These are phyloP conservation scores for Pitta sordida DNA, from an alignment of 2,113 vertebrate genomes.

Conservation along the genomic window DNA sequence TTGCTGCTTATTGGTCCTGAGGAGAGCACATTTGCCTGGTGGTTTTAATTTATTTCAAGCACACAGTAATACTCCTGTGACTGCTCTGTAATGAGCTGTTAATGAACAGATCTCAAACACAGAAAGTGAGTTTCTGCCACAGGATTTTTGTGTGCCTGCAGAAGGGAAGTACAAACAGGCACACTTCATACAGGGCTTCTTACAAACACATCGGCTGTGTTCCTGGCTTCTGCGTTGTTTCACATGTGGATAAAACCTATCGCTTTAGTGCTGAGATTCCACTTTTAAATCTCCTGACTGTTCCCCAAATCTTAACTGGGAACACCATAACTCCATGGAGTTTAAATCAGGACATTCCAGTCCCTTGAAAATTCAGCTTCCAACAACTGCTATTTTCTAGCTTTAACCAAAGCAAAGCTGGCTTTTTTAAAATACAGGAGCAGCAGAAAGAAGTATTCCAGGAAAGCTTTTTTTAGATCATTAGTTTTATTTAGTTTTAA, in stretches of 20 bases:
- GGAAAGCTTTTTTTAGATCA: background rate
- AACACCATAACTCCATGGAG: background rate
- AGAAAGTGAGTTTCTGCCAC: background rate
- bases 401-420: background rate
- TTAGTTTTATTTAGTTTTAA: background rate
- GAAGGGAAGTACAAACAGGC: background rate
- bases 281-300: background rate
- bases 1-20: background rate
- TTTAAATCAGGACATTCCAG: background rate
- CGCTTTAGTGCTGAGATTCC: background rate
- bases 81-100: background rate
- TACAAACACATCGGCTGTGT: background rate
- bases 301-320: background rate
- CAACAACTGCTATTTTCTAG: background rate
- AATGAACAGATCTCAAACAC: background rate
- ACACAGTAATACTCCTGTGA: background rate
- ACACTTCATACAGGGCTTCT: background rate
- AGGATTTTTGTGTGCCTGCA: background rate
- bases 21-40: background rate
- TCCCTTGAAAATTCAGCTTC: background rate
- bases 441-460: background rate
- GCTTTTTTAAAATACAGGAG: background rate
- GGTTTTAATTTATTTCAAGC: constrained; percentile 26
- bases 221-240: background rate
- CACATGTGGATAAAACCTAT: background rate